A percentile compares a stretch with the other conserved stretches of the same genome.
phyloP scores from a whole-genome alignment of 2,888 invertebrate species.

The Eretmocerus hayati region DNA sequence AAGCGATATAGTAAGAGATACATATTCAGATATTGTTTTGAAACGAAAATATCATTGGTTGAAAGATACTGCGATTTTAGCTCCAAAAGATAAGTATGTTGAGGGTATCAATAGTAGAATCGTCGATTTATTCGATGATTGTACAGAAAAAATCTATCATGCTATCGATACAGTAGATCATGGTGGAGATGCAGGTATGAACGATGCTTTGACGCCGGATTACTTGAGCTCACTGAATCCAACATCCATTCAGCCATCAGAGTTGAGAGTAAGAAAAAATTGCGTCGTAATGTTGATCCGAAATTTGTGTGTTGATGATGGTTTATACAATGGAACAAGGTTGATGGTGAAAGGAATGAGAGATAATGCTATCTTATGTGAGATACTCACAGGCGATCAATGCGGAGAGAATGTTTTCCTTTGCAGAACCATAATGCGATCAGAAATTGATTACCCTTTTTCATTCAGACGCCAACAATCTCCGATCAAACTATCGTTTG shows the following conservation, averaged over 20 bases:
- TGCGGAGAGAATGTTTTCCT: constrained; percentile 14
- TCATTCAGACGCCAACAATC: background rate
- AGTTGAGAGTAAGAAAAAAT: constrained; percentile 11
- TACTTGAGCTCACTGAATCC: constrained; percentile 15
- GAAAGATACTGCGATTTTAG: constrained; percentile 17
- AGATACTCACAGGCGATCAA: constrained; percentile 16
- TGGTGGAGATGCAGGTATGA: constrained; percentile 7
- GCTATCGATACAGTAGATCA: constrained; percentile 14
- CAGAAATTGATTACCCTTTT: constrained; percentile 4
- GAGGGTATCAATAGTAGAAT: constrained; percentile 17
- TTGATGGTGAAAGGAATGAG: constrained; percentile 7
- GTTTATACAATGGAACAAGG: constrained; percentile 13
- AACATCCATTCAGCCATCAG: constrained; percentile 5
- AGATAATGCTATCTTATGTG: constrained; percentile 10
- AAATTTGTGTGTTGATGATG: constrained; percentile 15
- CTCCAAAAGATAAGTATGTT: constrained; percentile 11
- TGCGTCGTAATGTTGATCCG: constrained; percentile 12
- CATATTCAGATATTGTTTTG: constrained; percentile 16
- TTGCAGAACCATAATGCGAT: constrained; percentile 12
- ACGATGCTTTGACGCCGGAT: constrained; percentile 8
- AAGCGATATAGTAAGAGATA: constrained; percentile 19
- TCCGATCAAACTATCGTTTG: constrained; percentile 2
- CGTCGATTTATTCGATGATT: too few species aligned
- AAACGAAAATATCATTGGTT: constrained; percentile 11
- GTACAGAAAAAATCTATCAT: background rate